Evolutionary conservation across 2,797 vertebrate genomes (phyloP).

Genomic region (Kryptolebias ocellatus): DNA sequence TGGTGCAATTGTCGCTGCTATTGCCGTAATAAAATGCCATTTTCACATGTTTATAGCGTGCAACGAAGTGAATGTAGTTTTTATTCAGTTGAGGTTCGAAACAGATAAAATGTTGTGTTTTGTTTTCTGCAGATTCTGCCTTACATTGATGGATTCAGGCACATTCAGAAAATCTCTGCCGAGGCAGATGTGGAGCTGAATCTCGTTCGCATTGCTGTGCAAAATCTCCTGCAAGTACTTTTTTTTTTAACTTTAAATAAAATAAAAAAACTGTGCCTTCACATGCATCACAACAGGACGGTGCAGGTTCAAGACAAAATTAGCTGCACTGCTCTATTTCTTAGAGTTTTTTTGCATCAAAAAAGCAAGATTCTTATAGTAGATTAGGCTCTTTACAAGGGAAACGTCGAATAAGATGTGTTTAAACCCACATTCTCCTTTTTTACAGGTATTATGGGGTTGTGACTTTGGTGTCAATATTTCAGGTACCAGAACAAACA

Average conservation of each 20-base stretch:
- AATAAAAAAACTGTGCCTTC: not conserved
- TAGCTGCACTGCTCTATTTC: too few species aligned
- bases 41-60: not conserved
- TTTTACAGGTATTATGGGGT: constrained; percentile 91
- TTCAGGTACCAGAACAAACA: constrained; percentile 86
- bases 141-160: constrained; percentile 95
- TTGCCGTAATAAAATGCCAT: constrained; percentile 9
- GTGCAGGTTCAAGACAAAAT: not conserved
- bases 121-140: constrained; percentile 89
- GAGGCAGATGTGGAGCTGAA: constrained; percentile 98
- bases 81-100: not conserved
- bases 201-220: constrained; percentile 95
- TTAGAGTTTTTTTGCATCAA: not conserved
- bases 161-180: constrained; percentile 96
- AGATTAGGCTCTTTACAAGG: too few species aligned
- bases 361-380: too few species aligned
- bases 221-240: constrained; percentile 94
- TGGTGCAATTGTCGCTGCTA: not conserved
- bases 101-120: not conserved
- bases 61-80: not conserved
- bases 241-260: too few species aligned
- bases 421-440: constrained; percentile 30
- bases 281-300: not conserved
- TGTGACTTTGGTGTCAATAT: constrained; percentile 95
- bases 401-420: not conserved